These are phyloP conservation scores for Catagonus wagneri DNA, from an alignment of 2,113 vertebrate genomes.

Conservation along the genomic window DNA sequence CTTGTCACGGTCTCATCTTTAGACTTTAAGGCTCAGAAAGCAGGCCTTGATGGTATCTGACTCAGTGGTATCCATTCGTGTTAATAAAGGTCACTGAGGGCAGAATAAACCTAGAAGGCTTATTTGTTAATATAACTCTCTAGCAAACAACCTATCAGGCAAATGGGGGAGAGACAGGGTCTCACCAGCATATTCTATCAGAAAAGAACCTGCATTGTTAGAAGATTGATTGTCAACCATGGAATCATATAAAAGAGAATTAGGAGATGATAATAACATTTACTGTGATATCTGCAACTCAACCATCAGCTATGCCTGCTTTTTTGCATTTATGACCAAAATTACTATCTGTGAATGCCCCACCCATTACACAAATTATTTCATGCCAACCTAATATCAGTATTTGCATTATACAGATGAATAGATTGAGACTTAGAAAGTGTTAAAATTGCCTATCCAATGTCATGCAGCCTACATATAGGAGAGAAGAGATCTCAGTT, in stretches of 20 bases:
- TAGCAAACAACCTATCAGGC: not conserved
- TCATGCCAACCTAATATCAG: not conserved
- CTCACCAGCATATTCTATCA: not conserved
- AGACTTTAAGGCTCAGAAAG: not conserved
- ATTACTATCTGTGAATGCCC: not conserved
- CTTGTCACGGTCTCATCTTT: slow-evolving; percentile 19
- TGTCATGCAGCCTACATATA: not conserved
- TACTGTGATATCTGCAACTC: no score
- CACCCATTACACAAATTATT: not conserved
- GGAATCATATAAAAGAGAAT: not conserved
- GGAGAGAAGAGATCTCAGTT: not conserved
- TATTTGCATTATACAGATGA: not conserved
- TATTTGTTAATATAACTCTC: slow-evolving; percentile 30
- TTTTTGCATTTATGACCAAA: not conserved
- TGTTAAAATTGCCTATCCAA: not conserved
- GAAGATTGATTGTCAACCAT: not conserved
- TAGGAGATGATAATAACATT: not conserved
- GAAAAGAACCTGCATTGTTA: slow-evolving; percentile 21
- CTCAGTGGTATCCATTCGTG: not conserved
- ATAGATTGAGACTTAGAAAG: not conserved
- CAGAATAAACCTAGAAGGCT: slow-evolving; percentile 10
- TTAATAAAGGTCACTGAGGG: not conserved
- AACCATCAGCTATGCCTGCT: not conserved
- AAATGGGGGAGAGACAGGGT: not conserved
- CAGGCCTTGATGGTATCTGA: not conserved